Percentiles rank a stretch among this genome's conserved stretches.
Conservation (phyloP, 2,797 vertebrate genomes). For the Molothrus ater region DNA sequence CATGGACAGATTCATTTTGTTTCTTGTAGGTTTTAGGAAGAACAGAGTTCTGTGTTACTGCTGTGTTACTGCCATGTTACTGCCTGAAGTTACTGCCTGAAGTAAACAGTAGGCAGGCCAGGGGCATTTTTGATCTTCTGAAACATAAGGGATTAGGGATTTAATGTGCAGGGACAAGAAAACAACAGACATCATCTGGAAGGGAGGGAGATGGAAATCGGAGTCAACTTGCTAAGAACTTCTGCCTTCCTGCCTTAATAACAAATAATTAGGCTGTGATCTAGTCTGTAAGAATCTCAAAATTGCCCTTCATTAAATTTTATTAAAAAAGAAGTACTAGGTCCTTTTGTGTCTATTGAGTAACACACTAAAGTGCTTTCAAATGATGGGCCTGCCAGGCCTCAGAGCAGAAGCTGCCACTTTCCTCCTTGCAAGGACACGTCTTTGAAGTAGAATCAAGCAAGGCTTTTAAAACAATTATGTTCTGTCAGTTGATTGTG, state of each 20-base stretch:
- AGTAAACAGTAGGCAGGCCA: neutral
- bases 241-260: neutral
- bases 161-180: neutral
- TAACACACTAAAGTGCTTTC: neutral
- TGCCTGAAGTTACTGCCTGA: neutral
- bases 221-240: neutral
- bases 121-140: neutral
- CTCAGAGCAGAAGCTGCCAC: neutral
- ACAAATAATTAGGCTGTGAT: neutral
- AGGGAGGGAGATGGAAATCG: neutral
- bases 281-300: neutral
- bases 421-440: neutral
- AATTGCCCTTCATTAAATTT: neutral
- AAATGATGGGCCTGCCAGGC: neutral
- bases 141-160: neutral
- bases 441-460: neutral
- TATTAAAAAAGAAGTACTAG: neutral
- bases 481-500: neutral
- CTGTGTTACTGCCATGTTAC: neutral
- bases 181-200: neutral
- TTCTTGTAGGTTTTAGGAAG: neutral
- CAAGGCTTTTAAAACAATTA: neutral
- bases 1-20: neutral
- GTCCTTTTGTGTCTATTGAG: neutral
- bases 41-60: neutral